A percentile compares a stretch with the other conserved stretches of the same genome.
These are phyloP conservation scores for Andricus curvator DNA, from an alignment of 2,888 invertebrate genomes.

Conservation along the genomic window DNA sequence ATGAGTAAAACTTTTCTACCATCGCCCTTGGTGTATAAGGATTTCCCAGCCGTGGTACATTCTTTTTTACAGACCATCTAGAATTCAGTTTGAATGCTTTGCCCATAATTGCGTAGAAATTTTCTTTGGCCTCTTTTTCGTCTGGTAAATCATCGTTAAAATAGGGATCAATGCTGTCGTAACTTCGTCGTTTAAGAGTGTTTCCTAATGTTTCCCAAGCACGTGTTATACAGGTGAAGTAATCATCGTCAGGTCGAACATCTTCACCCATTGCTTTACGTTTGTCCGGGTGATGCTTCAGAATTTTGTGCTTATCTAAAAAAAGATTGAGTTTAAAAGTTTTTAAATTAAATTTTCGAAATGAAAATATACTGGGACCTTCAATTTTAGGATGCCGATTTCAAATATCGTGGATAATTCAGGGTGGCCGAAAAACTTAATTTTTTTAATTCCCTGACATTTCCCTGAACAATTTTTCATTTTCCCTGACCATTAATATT, in stretches of 20 bases:
- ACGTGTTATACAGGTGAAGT: constrained; percentile 99
- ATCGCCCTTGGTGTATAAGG: constrained; percentile 88
- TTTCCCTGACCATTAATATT: no score
- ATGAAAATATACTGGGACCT: no score
- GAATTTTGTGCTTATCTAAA: constrained; percentile 87
- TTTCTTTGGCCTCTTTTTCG: constrained; percentile 86
- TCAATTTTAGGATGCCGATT: no score
- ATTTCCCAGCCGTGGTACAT: constrained; percentile 91
- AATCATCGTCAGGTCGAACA: constrained; percentile 94
- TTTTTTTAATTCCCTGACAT: no score
- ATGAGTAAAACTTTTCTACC: constrained; percentile 96
- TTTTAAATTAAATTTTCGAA: background rate
- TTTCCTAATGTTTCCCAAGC: constrained; percentile 96
- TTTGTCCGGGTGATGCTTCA: constrained; percentile 99
- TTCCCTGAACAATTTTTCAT: no score
- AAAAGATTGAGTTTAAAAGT: background rate
- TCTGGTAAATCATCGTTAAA: constrained; percentile 94
- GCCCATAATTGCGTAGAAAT: constrained; percentile 84
- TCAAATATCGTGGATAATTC: no score
- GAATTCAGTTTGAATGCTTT: constrained; percentile 88
- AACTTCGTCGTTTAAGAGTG: constrained; percentile 90
- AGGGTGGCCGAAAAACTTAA: no score
- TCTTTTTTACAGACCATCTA: constrained; percentile 94
- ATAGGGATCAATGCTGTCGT: constrained; percentile 97
- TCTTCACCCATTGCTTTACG: constrained; percentile 94